Evolutionary conservation across 2,113 vertebrate genomes (phyloP), one percentile per base, ranked within the genome.

Genomic region (Scartelaos histophorus): DNA sequence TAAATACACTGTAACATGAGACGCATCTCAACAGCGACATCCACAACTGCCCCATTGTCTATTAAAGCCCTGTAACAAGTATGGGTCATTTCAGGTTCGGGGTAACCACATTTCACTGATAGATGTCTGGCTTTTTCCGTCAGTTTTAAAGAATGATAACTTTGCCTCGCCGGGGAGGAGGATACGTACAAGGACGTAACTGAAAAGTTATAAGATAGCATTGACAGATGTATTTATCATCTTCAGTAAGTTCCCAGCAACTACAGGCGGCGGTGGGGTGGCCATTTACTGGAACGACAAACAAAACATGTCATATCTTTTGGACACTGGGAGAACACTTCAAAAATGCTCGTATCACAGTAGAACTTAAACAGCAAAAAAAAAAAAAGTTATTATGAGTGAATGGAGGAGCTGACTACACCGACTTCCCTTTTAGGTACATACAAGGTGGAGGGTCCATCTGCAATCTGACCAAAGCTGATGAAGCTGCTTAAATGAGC

Each of bases 1-100:
- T 82, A 81, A 86, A 66, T 76, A 80, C 70, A 76, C 73, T 82
- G 70, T 73, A 79, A 78, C 75, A 62, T 80, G 69, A 69, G 67
- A 68, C 25, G 62, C 60, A 21, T 21, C 0, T 25, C 45, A 61
- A 67, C 79, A 62, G 78, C 65, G 73, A 83, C 69, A 16, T 72
- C 74, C 62, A 80, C 70, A 78, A 84, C 82, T 66, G 29, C 66
- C 29, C 81, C 61, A 67, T 69, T 86, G 73, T 85, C 56, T 70
- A 21, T 78, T 74, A 60, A 16, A 53, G 34, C 11, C 25, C 65
- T 10, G 0, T 5, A 25, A 75, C 64, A 79, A 57, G 69, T n/a
- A 49, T 12, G 17, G 56, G 67, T 47, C 19, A 74, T 74, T 66
- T 64, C 11, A n/a, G 61, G 61, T 64, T 62, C 19, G 3, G 25